Conservation (phyloP, 2,797 vertebrate genomes). For the Selene dorsalis region DNA sequence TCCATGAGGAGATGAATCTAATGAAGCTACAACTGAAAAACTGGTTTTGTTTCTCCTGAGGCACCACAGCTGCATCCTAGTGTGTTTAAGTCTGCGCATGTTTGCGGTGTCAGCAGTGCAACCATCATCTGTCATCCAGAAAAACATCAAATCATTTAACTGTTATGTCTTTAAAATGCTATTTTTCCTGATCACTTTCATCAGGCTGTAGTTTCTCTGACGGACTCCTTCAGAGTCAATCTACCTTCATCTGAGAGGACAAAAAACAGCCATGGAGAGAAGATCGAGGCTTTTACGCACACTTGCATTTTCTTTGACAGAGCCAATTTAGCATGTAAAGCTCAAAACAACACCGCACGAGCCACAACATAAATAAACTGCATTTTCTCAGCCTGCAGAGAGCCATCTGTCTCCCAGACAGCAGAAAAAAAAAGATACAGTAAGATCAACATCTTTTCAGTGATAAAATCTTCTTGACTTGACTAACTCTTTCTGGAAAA, state of each 20-base stretch:
- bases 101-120: neutral
- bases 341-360: conserved; percentile 21
- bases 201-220: neutral
- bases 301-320: neutral
- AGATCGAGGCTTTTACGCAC: conserved; percentile 31
- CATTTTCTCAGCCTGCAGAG: neutral
- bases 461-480: neutral
- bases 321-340: neutral
- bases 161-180: neutral
- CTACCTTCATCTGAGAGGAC: conserved; percentile 1
- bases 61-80: neutral
- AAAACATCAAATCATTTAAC: neutral
- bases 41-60: neutral
- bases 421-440: neutral
- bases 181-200: conserved; percentile 13
- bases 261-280: conserved; percentile 40
- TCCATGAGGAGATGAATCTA: neutral
- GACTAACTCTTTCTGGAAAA: neutral
- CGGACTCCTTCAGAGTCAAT: conserved; percentile 11
- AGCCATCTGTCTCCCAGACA: neutral
- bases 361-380: conserved; percentile 1
- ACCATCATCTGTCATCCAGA: neutral
- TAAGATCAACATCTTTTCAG: neutral
- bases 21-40: neutral
- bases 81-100: neutral